Conservation (phyloP, 2,113 vertebrate species). For the Misgurnus anguillicaudatus region DNA sequence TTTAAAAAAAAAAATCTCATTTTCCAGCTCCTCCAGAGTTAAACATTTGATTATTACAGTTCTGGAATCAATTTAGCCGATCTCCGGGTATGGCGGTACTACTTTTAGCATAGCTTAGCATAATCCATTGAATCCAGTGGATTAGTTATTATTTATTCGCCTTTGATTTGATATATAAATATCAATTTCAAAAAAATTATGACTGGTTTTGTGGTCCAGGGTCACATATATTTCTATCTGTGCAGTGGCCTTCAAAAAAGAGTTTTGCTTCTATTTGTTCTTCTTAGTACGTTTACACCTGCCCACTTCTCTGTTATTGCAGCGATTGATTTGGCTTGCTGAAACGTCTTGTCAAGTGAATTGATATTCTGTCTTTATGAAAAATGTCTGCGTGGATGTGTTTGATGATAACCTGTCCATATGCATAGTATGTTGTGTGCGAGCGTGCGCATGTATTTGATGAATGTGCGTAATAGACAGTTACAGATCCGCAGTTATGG, state of each 20-base stretch:
- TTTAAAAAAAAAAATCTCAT: too few species aligned
- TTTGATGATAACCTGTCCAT: slow-evolving; percentile 58
- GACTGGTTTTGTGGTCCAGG: too few species aligned
- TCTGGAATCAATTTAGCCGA: too few species aligned
- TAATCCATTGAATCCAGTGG: too few species aligned
- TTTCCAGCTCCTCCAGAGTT: too few species aligned
- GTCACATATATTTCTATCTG: too few species aligned
- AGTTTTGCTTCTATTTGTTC: background rate
- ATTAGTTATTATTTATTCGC: too few species aligned
- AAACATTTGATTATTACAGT: too few species aligned
- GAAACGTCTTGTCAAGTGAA: slow-evolving; percentile 71
- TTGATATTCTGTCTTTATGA: slow-evolving; percentile 61
- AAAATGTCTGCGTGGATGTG: background rate
- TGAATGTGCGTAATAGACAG: slow-evolving; percentile 63
- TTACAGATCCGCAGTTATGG: slow-evolving; percentile 68
- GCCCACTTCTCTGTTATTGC: slow-evolving; percentile 57
- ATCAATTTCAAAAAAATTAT: too few species aligned
- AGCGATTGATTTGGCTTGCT: slow-evolving; percentile 65
- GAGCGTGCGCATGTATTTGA: slow-evolving; percentile 52
- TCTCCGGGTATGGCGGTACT: too few species aligned
- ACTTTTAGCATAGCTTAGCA: too few species aligned
- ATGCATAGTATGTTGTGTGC: slow-evolving; percentile 21
- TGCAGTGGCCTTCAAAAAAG: background rate
- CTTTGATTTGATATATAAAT: too few species aligned
- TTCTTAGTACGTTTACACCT: slow-evolving; percentile 33